Base-by-base conservation (phyloP, 2,113 vertebrate genomes). In the Pseudopodoces humilis region DNA sequence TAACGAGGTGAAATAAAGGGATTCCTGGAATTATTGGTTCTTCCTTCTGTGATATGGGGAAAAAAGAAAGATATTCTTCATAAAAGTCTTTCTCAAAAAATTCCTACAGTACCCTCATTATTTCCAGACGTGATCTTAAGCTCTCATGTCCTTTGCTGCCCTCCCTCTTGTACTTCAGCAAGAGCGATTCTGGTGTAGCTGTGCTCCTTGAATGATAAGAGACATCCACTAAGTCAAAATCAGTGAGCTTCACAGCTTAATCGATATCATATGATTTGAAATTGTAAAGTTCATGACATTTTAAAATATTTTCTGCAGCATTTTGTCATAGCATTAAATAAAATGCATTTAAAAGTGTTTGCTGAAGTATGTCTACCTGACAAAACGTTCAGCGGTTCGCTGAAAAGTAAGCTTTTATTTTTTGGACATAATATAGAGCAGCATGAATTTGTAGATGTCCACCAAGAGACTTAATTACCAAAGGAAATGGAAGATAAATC, bases 401-500 rank as follows among this genome's bases (percentile, higher is more conserved):
- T 70, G n/a, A 53, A 74, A 91, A 62, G 23, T 31, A 44, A 12
- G 13, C 12, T n/a, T 60, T 27, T 31, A 8, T 13, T 62, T 83
- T 72, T 70, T 30, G 7, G 67, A 47, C 14, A 15, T 60, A 46
- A 56, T 39, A 28, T 17, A 63, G 35, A 43, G 23, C 33, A 81
- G 19, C 27, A 37, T n/a, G 41, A 89, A 53, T 19, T 70, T 88
- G 33, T 10, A 70, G 47, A 60, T 82, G 25, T 60, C 52, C 21
- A 44, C 22, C 20, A 83, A 43, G 30, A 47, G n/a, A 70, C n/a
- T 86, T 87, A 72, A 86, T 86, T 89, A 81, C 7, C 25, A 70
- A 91, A 95, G 28, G 90, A 93, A 93, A 91, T 15, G 63, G 50
- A 52, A 77, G 22, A 84, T 46, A 74, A 41, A 62, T 49, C 13